Base-by-base conservation (phyloP, 2,113 vertebrate species). In the Solea solea region DNA sequence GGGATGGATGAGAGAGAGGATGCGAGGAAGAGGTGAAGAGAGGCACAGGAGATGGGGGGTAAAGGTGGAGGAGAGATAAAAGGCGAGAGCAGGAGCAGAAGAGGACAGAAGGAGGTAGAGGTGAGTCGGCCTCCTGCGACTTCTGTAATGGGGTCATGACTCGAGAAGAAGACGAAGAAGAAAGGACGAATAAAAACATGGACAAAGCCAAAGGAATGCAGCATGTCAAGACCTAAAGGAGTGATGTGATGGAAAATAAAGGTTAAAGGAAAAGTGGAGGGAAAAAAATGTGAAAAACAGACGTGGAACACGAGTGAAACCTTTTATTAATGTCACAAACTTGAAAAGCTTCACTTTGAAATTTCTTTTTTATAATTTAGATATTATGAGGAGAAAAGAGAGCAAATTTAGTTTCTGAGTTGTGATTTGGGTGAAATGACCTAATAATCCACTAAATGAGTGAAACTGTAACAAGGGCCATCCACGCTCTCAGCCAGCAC, bases 81-180 rank as follows among this genome's bases (percentile, higher is more conserved):
- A 86, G 78, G 64, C 8, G 2, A 64, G 68, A 49, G 1, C 15
- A 28, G 64, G 46, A 67, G 46, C 4, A 5, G 69, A 44, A 21
- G 25, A 46, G 41, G 78, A 71, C 4, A 12, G 57, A 5, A 14
- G 74, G 62, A 58, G 71, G 67, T 21, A 40, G 71, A 75, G 69
- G 72, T 58, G 72, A 72, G 64, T 6, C 6, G 52, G 80, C 61
- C 70, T 78, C 84, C 86, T 70, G 80, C 14, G 25, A 61, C 45
- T 50, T 71, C 55, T 14, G 73, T 78, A 78, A 88, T 85, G 76
- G 58, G 86, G 86, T 88, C 80, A 13, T 13, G 68, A 82, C 86
- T 60, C 11, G 21, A 81, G 53, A 54, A 62, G 73, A 55, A 81
- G 53, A 54, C 59, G 73, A 55, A 59, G 73, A 55, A 50, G 45